Evolutionary conservation across 2,888 invertebrate species (phyloP).

Genomic region (Protonemura montana): DNA sequence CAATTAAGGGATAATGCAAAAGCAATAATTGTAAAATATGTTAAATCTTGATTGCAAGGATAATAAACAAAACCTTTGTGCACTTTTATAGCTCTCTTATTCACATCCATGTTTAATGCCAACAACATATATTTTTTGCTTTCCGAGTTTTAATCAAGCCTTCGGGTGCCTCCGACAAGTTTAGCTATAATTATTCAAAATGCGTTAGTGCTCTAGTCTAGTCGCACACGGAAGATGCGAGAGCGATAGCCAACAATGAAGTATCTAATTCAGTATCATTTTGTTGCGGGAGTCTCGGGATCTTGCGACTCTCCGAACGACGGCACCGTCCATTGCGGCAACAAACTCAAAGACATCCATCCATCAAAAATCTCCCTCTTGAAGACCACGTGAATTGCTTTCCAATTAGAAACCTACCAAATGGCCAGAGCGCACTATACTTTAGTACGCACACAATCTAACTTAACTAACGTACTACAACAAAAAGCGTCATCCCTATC

Average conservation of each 20-base stretch:
- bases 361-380: background rate
- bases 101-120: background rate
- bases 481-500: background rate
- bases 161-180: background rate
- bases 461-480: background rate
- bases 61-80: background rate
- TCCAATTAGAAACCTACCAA: background rate
- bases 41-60: slow-evolving; percentile 13
- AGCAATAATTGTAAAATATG: slow-evolving; percentile 32
- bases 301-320: background rate
- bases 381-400: background rate
- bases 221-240: background rate
- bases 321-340: background rate
- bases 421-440: too few relatives aligned
- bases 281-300: background rate
- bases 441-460: background rate
- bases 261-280: background rate
- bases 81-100: background rate
- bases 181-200: background rate
- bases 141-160: slow-evolving; percentile 2
- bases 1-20: slow-evolving; percentile 30
- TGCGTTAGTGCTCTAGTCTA: background rate
- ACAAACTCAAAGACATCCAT: background rate
- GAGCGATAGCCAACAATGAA: background rate
- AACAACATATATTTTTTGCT: background rate